A percentile compares a stretch with the other conserved stretches of the same genome.
Evolutionary conservation across 2,113 vertebrate species (phyloP).

Genomic region (Sylvicapra grimmia): DNA sequence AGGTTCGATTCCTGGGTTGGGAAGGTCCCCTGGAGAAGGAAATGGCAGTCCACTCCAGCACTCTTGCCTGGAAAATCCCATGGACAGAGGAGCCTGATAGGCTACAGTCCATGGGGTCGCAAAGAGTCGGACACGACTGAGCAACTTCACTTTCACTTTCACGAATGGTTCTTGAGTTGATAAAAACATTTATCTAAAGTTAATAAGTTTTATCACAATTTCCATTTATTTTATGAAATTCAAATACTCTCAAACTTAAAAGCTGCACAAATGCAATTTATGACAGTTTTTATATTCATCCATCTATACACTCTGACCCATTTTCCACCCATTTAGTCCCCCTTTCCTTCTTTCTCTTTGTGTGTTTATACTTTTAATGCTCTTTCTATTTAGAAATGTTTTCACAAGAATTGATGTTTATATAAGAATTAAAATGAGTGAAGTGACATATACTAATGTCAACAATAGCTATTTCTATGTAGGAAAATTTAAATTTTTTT

Average conservation of each 20-base stretch:
- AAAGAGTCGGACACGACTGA: no score
- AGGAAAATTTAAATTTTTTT: background rate
- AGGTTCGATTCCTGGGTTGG: no score
- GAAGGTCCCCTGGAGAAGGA: no score
- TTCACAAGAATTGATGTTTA: background rate
- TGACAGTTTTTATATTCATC: background rate
- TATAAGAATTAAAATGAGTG: background rate
- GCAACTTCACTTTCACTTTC: no score
- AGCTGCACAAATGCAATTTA: background rate
- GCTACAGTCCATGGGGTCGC: no score
- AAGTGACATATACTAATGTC: background rate
- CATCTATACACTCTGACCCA: background rate
- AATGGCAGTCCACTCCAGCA: no score
- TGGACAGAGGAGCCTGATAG: no score
- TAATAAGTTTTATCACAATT: background rate
- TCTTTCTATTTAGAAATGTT: background rate
- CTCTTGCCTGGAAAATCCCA: no score
- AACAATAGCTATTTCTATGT: background rate
- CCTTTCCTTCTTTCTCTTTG: background rate
- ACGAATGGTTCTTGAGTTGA: background rate
- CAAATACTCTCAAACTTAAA: background rate
- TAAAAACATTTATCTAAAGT: background rate
- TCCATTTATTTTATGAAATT: background rate
- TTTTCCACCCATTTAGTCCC: background rate
- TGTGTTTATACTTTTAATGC: background rate